phyloP scores from a whole-genome alignment of 2,888 invertebrate species.

The Drosophila emarginata region DNA sequence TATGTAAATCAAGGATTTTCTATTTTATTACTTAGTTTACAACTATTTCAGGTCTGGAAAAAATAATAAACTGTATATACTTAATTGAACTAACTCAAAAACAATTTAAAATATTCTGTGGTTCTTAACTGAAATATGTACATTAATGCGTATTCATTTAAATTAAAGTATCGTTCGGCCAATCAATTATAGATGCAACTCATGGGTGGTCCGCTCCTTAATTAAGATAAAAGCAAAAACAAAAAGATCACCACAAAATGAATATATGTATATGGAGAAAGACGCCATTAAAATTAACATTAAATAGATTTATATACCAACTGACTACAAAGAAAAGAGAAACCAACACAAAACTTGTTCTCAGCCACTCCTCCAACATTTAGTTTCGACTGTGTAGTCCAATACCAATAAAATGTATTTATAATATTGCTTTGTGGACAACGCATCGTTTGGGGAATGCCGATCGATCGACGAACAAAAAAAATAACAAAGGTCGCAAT shows the following conservation, averaged over 20 bases:
- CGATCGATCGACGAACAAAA: conserved; percentile 9
- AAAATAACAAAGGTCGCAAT: conserved; percentile 53
- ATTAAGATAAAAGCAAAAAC: conserved; percentile 6
- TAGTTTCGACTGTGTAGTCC: conserved; percentile 26
- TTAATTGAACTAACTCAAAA: too few relatives aligned
- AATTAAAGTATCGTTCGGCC: neutral
- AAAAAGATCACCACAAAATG: conserved; percentile 10
- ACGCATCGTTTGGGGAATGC: neutral
- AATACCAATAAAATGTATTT: conserved; percentile 43
- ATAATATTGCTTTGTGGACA: conserved; percentile 21
- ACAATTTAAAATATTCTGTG: too few relatives aligned
- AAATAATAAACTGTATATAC: too few relatives aligned
- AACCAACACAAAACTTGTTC: conserved; percentile 31
- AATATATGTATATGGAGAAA: conserved; percentile 46
- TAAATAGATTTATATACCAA: conserved; percentile 67
- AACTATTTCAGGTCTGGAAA: too few relatives aligned
- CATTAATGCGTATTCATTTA: neutral
- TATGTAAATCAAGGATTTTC: too few relatives aligned
- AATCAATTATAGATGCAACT: conserved; percentile 6
- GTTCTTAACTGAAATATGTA: too few relatives aligned
- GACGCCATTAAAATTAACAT: conserved; percentile 70
- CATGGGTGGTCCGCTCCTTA: conserved; percentile 6
- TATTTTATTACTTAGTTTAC: too few relatives aligned
- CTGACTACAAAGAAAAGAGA: conserved; percentile 37
- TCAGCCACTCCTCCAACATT: conserved; percentile 31